Percentiles rank a stretch among this genome's conserved stretches.
phyloP scores from a whole-genome alignment of 1,140 invertebrate species.

The Ceratina australensis region DNA sequence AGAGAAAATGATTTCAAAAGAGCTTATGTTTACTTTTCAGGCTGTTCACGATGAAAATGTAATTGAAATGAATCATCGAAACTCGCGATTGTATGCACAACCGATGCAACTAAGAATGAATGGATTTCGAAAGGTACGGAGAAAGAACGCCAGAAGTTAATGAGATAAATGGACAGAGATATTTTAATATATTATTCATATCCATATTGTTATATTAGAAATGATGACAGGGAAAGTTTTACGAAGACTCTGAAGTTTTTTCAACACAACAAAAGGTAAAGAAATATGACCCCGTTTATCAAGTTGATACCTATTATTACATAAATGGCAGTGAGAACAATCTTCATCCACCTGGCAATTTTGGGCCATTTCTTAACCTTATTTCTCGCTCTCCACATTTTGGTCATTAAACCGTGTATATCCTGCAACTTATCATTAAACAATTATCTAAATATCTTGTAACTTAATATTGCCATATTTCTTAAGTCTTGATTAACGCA shows the following conservation, averaged over 20 bases:
- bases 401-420: background rate
- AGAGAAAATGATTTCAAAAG: conserved; percentile 26
- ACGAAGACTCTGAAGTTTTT: too few species aligned
- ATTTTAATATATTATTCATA: background rate
- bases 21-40: background rate
- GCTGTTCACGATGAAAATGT: background rate
- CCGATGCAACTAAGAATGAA: background rate
- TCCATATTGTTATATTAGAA: too few species aligned
- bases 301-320: background rate
- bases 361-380: background rate
- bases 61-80: conserved; percentile 27
- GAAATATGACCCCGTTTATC: background rate
- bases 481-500: background rate
- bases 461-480: background rate
- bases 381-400: background rate
- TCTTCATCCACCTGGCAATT: background rate
- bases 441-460: background rate
- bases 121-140: background rate
- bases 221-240: too few species aligned
- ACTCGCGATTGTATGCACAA: background rate
- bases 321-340: background rate
- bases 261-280: too few species aligned
- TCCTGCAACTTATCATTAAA: too few species aligned
- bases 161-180: background rate
- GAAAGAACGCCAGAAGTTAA: background rate